phyloP scores from a whole-genome alignment of 2,888 invertebrate species.

The Eupelmus urozonus region DNA sequence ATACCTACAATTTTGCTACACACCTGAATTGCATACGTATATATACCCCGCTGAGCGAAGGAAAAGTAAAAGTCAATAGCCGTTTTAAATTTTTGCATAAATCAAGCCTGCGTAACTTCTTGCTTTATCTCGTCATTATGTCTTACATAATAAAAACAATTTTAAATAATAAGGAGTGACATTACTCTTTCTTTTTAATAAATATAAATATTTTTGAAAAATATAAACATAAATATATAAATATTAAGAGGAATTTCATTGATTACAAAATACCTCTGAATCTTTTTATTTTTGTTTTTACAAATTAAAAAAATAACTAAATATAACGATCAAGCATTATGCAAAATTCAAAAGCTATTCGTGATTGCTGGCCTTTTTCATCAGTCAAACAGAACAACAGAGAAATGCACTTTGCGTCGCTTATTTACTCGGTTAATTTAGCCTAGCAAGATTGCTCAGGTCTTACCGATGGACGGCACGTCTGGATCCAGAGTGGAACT shows the following conservation, averaged over 20 bases:
- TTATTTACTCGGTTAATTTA: slow-evolving; percentile 20
- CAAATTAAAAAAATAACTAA: background rate
- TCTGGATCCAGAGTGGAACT: background rate
- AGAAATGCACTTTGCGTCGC: slow-evolving; percentile 13
- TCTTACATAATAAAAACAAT: too few relatives aligned
- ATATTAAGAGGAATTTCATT: background rate
- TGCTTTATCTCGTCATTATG: too few relatives aligned
- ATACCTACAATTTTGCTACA: slow-evolving; percentile 1
- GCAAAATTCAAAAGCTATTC: too few relatives aligned
- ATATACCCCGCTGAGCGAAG: too few relatives aligned
- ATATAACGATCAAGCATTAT: background rate
- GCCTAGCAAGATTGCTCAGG: background rate
- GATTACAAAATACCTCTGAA: too few relatives aligned
- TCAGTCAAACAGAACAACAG: background rate
- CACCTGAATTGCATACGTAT: background rate
- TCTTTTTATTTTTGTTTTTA: too few relatives aligned
- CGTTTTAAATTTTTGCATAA: too few relatives aligned
- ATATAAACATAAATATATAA: too few relatives aligned
- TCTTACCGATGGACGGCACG: background rate
- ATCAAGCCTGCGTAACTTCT: too few relatives aligned
- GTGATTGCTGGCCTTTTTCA: background rate
- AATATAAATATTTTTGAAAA: too few relatives aligned
- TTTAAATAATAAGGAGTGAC: too few relatives aligned
- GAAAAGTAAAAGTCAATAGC: slow-evolving; percentile 17
- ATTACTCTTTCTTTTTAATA: too few relatives aligned